Evolutionary conservation across 2,113 vertebrate species (phyloP).

Genomic region (Pachypanchax playfairii): DNA sequence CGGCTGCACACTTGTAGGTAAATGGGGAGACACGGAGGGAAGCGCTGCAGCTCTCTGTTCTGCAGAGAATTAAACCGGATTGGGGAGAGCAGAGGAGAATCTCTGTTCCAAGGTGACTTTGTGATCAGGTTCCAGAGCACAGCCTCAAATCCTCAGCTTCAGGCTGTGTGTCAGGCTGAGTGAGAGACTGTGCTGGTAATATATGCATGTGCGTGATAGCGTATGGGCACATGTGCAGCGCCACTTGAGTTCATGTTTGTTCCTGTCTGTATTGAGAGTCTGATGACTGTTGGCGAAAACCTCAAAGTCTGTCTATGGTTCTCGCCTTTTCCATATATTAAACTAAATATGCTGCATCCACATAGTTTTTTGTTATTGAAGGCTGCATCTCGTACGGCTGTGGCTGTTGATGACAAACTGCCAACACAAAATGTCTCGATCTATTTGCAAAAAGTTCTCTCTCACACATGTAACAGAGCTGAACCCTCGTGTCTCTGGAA

Average conservation of each 20-base stretch:
- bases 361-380: slow-evolving; percentile 7
- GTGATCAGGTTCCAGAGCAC: slow-evolving; percentile 80
- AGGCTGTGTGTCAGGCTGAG: slow-evolving; percentile 58
- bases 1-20: slow-evolving; percentile 64
- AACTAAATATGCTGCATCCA: slow-evolving; percentile 20
- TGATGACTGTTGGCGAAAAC: slow-evolving; percentile 29
- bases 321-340: slow-evolving; percentile 15
- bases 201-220: slow-evolving; percentile 49
- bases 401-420: too few relatives aligned
- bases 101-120: slow-evolving; percentile 84
- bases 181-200: slow-evolving; percentile 34
- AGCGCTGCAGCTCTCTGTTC: slow-evolving; percentile 59
- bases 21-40: slow-evolving; percentile 52
- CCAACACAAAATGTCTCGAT: too few relatives aligned
- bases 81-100: slow-evolving; percentile 72
- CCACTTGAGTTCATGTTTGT: slow-evolving; percentile 53
- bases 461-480: too few relatives aligned
- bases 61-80: slow-evolving; percentile 80
- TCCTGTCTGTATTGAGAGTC: slow-evolving; percentile 44
- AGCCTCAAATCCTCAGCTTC: slow-evolving; percentile 79
- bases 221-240: slow-evolving; percentile 18
- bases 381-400: neutral
- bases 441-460: too few relatives aligned
- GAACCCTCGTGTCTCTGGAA: too few relatives aligned
- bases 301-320: slow-evolving; percentile 17